Evolutionary conservation across 2,113 vertebrate species (phyloP).

Genomic region (Acrocephalus kingi): DNA sequence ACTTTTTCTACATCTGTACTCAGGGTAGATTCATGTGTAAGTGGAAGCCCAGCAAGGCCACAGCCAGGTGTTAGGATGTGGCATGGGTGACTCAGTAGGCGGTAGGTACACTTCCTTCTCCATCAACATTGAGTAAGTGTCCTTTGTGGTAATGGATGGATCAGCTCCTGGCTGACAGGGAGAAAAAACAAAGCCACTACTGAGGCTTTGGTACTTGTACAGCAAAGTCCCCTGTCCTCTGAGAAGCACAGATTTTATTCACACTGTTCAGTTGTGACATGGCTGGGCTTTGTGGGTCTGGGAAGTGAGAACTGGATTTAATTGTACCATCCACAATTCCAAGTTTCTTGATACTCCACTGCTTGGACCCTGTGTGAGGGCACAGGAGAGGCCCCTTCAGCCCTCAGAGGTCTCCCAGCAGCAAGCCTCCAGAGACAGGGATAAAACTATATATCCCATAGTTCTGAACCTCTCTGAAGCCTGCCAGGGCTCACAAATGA

Average conservation of each 20-base stretch:
- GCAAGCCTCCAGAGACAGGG: not conserved
- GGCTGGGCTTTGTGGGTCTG: not conserved
- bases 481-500: not conserved
- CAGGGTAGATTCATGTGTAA: not conserved
- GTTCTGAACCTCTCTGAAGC: not conserved
- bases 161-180: conserved; percentile 15
- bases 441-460: not conserved
- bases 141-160: conserved; percentile 37
- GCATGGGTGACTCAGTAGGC: conserved; percentile 58
- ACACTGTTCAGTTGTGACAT: not conserved
- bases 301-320: not conserved
- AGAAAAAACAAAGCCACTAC: not conserved
- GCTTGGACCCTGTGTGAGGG: not conserved
- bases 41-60: conserved; percentile 11
- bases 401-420: not conserved
- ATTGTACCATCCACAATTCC: rapidly evolving
- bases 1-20: not conserved
- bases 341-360: not conserved
- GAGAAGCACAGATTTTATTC: not conserved
- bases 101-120: conserved; percentile 54
- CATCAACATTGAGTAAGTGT: conserved; percentile 6
- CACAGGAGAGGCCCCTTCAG: not conserved
- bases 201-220: not conserved
- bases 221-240: not conserved
- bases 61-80: conserved; percentile 61